Conservation (phyloP, 2,113 vertebrate species). For the Sporophila hypoxantha region DNA sequence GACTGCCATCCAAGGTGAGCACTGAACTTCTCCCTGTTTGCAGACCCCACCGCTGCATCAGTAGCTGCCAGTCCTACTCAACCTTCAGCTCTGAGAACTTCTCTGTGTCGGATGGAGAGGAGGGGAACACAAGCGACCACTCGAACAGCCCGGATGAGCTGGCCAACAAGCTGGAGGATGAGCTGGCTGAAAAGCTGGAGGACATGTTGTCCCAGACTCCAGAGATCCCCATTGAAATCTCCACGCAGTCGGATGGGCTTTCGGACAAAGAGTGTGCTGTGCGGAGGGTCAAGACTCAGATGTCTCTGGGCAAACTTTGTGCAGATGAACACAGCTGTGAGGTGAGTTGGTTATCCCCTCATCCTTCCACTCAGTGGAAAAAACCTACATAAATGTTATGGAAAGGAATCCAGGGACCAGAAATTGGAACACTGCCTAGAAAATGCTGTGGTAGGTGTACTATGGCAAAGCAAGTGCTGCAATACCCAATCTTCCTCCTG, state of each 20-base stretch:
- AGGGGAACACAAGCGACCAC: conserved; percentile 97
- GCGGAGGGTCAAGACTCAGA: conserved; percentile 95
- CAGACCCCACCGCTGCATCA: conserved; percentile 93
- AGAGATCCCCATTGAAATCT: conserved; percentile 96
- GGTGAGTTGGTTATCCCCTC: conserved; percentile 64
- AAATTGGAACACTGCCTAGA: not conserved
- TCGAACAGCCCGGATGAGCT: conserved; percentile 88
- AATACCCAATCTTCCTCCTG: not conserved
- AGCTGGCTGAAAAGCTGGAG: conserved; percentile 77
- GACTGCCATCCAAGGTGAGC: not conserved
- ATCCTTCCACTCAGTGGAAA: not conserved
- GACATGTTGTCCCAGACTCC: conserved; percentile 93
- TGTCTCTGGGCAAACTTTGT: conserved; percentile 94
- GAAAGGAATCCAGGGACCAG: not conserved
- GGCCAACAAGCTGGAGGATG: conserved; percentile 79
- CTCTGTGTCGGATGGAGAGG: conserved; percentile 94
- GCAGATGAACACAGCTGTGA: conserved; percentile 88
- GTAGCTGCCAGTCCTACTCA: conserved; percentile 95
- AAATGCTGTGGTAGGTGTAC: not conserved
- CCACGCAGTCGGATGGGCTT: conserved; percentile 93
- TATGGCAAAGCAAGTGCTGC: not conserved
- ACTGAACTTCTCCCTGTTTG: not conserved
- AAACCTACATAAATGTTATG: not conserved
- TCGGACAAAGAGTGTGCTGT: conserved; percentile 98
- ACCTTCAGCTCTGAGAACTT: conserved; percentile 98